These are phyloP conservation scores for Zosterops hypoxanthus DNA, from an alignment of 2,113 vertebrate species.

Conservation along the genomic window DNA sequence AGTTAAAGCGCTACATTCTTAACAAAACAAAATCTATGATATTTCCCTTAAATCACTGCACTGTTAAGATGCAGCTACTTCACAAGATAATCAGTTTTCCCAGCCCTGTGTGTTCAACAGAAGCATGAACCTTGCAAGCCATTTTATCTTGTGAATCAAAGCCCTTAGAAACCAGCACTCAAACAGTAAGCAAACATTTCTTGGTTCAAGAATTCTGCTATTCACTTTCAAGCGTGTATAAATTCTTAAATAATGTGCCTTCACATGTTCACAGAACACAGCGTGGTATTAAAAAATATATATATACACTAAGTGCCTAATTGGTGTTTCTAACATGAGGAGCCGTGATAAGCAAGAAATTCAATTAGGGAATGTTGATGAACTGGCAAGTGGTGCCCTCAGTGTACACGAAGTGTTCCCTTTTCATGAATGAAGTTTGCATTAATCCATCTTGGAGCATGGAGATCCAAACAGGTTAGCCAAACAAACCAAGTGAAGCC, in stretches of 20 bases:
- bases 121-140: background rate
- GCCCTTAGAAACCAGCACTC: background rate
- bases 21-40: background rate
- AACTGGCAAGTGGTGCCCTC: conserved; percentile 41
- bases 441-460: conserved; percentile 26
- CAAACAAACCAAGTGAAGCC: conserved; percentile 62
- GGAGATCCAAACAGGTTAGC: conserved; percentile 43
- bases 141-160: conserved; percentile 11
- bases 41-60: background rate
- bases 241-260: background rate
- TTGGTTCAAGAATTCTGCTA: background rate
- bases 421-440: conserved; percentile 55
- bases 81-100: background rate
- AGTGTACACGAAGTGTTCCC: background rate
- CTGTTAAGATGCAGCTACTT: background rate
- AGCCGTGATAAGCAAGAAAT: conserved; percentile 36
- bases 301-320: background rate
- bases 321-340: conserved; percentile 26
- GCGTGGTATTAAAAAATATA: background rate
- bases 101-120: fast-evolving
- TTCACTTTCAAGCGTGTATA: background rate
- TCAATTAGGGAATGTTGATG: conserved; percentile 49
- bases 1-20: background rate
- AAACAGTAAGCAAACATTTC: background rate
- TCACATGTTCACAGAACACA: background rate